Evolutionary conservation across 1,140 invertebrate species (phyloP).

Genomic region (Lethrus apterus): DNA sequence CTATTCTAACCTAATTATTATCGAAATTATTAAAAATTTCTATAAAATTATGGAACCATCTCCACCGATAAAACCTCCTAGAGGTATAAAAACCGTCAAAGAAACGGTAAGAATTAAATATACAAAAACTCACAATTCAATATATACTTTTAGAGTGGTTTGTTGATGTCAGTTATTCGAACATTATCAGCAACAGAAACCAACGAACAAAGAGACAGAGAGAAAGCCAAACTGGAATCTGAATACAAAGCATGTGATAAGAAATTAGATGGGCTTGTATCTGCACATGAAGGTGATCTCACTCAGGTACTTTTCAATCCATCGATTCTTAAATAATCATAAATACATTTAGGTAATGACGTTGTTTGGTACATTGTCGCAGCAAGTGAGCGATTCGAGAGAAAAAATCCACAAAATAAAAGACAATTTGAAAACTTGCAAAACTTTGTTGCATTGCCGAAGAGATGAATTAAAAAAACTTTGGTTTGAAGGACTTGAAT

Average conservation of each 20-base stretch:
- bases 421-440: constrained; percentile 84
- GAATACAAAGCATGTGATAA: constrained; percentile 89
- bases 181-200: constrained; percentile 88
- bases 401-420: constrained; percentile 78
- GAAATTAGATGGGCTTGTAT: constrained; percentile 79
- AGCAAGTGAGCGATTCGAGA: constrained; percentile 68
- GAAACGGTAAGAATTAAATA: constrained; percentile 58
- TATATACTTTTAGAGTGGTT: constrained; percentile 59
- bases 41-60: constrained; percentile 22
- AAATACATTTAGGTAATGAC: constrained; percentile 49
- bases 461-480: constrained; percentile 88
- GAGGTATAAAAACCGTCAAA: constrained; percentile 72
- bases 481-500: constrained; percentile 88
- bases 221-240: constrained; percentile 87
- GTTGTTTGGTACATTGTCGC: constrained; percentile 69
- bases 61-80: constrained; percentile 70
- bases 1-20: too few relatives aligned
- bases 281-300: constrained; percentile 80
- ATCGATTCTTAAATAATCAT: too few relatives aligned
- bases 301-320: constrained; percentile 56
- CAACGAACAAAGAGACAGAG: constrained; percentile 88
- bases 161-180: constrained; percentile 88
- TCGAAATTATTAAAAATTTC: too few relatives aligned
- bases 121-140: constrained; percentile 17
- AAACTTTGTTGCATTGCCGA: constrained; percentile 81